These are phyloP conservation scores for Megathymus violae DNA, from an alignment of 1,140 invertebrate species.

Conservation along the genomic window DNA sequence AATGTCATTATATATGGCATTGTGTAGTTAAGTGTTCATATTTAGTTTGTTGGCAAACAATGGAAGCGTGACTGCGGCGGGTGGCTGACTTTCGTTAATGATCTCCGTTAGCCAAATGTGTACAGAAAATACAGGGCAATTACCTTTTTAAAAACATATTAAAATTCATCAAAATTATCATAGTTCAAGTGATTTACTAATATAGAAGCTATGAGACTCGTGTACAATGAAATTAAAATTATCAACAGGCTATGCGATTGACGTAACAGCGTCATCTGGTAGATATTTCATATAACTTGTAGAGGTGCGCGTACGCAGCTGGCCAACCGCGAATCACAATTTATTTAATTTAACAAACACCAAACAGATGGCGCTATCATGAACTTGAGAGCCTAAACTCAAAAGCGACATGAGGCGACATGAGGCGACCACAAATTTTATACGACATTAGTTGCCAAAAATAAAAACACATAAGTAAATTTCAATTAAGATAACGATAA, in stretches of 20 bases:
- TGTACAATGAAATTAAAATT: no score
- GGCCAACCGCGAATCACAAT: neutral
- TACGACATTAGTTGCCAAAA: no score
- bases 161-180: conserved; percentile 27
- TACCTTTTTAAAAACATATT: conserved; percentile 53
- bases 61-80: conserved; percentile 58
- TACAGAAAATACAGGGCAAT: conserved; percentile 42
- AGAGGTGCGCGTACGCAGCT: conserved; percentile 8
- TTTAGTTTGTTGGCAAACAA: conserved; percentile 62
- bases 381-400: no score
- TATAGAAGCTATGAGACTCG: neutral
- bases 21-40: conserved; percentile 58
- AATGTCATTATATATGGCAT: conserved; percentile 37
- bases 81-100: conserved; percentile 58
- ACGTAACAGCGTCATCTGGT: conserved; percentile 40
- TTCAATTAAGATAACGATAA: no score
- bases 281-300: neutral
- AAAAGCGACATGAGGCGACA: no score
- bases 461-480: no score
- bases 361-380: conserved; percentile 39
- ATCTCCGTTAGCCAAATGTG: conserved; percentile 45
- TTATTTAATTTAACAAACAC: conserved; percentile 9
- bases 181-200: neutral
- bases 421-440: no score
- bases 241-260: no score